These are phyloP conservation scores for Drosophila tsacasi DNA, from an alignment of 1,140 invertebrate species.

Conservation along the genomic window DNA sequence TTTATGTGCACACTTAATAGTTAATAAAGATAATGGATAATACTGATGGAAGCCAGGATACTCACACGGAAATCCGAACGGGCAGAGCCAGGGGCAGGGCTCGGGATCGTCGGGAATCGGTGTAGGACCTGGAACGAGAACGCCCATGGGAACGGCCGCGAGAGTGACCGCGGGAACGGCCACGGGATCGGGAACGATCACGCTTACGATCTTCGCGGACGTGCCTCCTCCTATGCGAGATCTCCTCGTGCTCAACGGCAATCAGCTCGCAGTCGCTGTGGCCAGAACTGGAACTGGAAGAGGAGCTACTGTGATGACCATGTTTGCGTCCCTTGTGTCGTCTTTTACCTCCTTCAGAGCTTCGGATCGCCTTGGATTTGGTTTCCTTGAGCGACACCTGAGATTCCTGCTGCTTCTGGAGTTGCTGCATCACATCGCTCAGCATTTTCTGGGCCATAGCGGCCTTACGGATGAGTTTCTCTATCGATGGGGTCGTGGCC, in stretches of 20 bases:
- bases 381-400: not conserved
- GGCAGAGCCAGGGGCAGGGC: conserved; percentile 48
- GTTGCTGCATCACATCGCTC: conserved; percentile 48
- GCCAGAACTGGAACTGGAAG: conserved; percentile 35
- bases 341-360: conserved; percentile 27
- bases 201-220: conserved; percentile 46
- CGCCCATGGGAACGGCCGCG: conserved; percentile 52
- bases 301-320: conserved; percentile 24
- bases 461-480: conserved; percentile 56
- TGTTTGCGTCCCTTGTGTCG: conserved; percentile 13
- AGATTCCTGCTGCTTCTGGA: conserved; percentile 34
- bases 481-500: conserved; percentile 28
- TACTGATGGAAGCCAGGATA: conserved; percentile 24
- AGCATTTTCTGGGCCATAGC: conserved; percentile 61
- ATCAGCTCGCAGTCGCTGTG: conserved; percentile 49
- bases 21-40: conserved; percentile 4
- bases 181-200: conserved; percentile 51
- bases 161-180: conserved; percentile 51
- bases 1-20: conserved; percentile 13
- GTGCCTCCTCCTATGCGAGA: conserved; percentile 17
- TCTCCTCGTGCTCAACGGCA: conserved; percentile 12
- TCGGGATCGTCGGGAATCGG: conserved; percentile 34
- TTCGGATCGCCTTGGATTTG: conserved; percentile 14
- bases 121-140: conserved; percentile 59
- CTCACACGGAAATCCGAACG: conserved; percentile 49